A percentile compares a stretch with the other conserved stretches of the same genome.
Conservation (phyloP, 2,113 vertebrate genomes). For the Miniopterus natalensis region DNA sequence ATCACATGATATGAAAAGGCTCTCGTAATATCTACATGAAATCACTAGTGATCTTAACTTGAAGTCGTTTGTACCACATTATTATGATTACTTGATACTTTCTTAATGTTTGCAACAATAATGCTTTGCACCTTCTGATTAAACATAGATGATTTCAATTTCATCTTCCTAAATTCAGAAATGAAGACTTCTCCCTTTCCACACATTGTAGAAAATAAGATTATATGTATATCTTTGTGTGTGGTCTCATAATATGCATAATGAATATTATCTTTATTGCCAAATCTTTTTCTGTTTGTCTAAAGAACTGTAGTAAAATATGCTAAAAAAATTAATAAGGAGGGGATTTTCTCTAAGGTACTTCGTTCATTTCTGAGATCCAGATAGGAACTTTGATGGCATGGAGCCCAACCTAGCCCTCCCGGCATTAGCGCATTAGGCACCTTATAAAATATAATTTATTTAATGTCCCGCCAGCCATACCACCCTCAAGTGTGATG, state of each 20-base stretch:
- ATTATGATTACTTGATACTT: neutral
- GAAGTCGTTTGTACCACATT: neutral
- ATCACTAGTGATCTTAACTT: neutral
- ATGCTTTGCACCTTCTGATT: neutral
- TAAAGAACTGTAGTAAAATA: conserved; percentile 25
- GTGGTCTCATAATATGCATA: neutral
- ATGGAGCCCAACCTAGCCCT: neutral
- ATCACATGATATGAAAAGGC: neutral
- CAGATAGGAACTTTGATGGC: conserved; percentile 30
- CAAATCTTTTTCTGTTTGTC: conserved; percentile 20
- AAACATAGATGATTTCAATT: neutral
- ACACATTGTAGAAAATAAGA: conserved; percentile 1
- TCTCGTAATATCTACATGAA: neutral
- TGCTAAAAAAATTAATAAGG: neutral
- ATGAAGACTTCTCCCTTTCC: neutral
- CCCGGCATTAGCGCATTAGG: conserved; percentile 52
- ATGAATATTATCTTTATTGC: neutral
- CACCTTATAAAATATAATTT: conserved; percentile 74
- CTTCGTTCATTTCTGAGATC: conserved; percentile 9
- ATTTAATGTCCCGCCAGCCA: conserved; percentile 56
- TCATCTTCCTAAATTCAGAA: conserved; percentile 35
- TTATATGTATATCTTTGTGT: neutral
- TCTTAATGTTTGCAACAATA: neutral
- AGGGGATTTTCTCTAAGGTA: conserved; percentile 11
- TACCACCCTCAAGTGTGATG: conserved; percentile 66